Base-by-base conservation (phyloP, 2,888 invertebrate genomes). In the Fragum fragum region DNA sequence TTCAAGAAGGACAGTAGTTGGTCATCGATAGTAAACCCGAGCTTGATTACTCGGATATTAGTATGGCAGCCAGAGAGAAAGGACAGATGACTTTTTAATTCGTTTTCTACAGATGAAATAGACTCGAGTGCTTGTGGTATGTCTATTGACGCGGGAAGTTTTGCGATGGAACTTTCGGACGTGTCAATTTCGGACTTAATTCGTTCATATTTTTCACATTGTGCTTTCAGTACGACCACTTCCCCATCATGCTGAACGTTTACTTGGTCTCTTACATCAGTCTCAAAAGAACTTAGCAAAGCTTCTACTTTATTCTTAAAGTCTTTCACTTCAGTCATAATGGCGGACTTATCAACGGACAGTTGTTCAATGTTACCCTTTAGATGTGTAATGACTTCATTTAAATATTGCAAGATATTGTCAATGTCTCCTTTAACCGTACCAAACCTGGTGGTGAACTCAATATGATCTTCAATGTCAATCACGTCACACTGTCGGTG, bases 161-260 rank as follows among this genome's bases (percentile, higher is more conserved):
- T 78, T 18, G 55, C 70, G 18, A 85, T 69, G 3, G 82, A 72
- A n/a, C 57, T 79, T 9, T 78, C 78, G 9, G 82, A 82, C 26
- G 66, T 42, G 57, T 76, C 82, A 0, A 85, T 71, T 42, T 85
- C 82, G 1, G 85, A 63, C 32, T 82, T 82, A 11, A 85, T 82
- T 23, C 85, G 68, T 55, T 85, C 85, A 70, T 85, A 85, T 59
- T 85, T 85, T 53, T 85, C 85, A 76, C 78, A 80, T 28, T 85
- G 85, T 1, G 85, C 80, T 66, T 77, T 85, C 5, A 85, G 61
- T 1, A 80, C 80, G 6, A 82, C 78, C 9, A 85, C 77, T 29
- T 80, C 82, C 1, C 80, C 82, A 39, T 85, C 85, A 39, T 85
- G 82, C 26, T 85, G 77, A 14, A 85, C 80, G 28, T 76, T 82